Conservation (phyloP, 1,140 invertebrate species). For the Oryctes rhinoceros region DNA sequence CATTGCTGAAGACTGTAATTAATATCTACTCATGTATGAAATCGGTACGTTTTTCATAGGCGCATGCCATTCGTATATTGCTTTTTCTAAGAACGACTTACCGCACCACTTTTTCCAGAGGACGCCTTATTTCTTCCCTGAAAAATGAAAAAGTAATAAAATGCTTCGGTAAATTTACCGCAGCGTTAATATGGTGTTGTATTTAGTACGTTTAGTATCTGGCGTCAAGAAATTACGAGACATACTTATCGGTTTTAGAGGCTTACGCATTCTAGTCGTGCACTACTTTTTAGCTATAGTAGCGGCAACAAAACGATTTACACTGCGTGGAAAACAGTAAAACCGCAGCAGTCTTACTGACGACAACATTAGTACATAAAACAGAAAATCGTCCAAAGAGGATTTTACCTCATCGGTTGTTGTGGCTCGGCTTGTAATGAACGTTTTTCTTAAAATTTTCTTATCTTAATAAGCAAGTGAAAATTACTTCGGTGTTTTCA, state of each 20-base stretch:
- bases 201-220: background rate
- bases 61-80: background rate
- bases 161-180: background rate
- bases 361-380: background rate
- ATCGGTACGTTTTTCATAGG: background rate
- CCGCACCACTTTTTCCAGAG: background rate
- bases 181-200: background rate
- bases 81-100: background rate
- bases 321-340: background rate
- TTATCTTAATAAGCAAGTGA: background rate
- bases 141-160: conserved; percentile 2
- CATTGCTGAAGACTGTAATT: background rate
- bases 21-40: background rate
- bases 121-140: background rate
- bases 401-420: background rate
- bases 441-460: background rate
- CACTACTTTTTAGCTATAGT: background rate
- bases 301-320: background rate
- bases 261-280: background rate
- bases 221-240: conserved; percentile 3
- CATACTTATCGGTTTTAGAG: background rate
- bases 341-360: background rate
- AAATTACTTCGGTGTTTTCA: background rate
- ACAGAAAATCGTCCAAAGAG: background rate
- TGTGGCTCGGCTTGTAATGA: background rate